phyloP scores from a whole-genome alignment of 2,113 vertebrate genomes.

The Rhagologus leucostigma region DNA sequence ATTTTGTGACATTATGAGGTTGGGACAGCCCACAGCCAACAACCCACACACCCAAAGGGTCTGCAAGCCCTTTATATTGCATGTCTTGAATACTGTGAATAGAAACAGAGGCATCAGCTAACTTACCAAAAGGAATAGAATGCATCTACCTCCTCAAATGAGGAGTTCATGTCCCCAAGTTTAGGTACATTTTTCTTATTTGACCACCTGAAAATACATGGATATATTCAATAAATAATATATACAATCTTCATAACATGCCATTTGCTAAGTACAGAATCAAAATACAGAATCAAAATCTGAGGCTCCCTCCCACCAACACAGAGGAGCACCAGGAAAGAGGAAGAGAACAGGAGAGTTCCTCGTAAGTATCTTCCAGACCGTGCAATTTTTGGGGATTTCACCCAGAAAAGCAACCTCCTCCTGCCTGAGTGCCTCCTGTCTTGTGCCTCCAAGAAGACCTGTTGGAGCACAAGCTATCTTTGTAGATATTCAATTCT shows the following conservation, averaged over 20 bases:
- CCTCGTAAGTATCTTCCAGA: background rate
- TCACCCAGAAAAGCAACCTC: background rate
- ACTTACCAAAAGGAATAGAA: constrained; percentile 99
- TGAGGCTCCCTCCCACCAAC: background rate
- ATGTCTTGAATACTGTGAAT: background rate
- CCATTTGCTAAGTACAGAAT: background rate
- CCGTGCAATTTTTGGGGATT: background rate
- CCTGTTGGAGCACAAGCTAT: background rate
- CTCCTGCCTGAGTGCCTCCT: background rate
- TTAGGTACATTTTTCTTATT: constrained; percentile 89
- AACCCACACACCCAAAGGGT: background rate
- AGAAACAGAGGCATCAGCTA: background rate
- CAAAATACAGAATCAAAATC: background rate
- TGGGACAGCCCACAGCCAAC: background rate
- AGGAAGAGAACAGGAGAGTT: background rate
- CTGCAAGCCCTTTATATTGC: background rate
- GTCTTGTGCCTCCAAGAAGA: background rate
- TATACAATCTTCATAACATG: background rate
- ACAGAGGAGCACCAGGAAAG: background rate
- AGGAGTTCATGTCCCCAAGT: constrained; percentile 83
- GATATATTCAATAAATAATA: background rate
- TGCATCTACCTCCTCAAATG: constrained; percentile 94
- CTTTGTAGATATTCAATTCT: background rate
- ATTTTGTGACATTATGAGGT: background rate
- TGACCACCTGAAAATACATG: constrained; percentile 83